phyloP scores from a whole-genome alignment of 2,797 vertebrate genomes.

The Podargus strigoides region DNA sequence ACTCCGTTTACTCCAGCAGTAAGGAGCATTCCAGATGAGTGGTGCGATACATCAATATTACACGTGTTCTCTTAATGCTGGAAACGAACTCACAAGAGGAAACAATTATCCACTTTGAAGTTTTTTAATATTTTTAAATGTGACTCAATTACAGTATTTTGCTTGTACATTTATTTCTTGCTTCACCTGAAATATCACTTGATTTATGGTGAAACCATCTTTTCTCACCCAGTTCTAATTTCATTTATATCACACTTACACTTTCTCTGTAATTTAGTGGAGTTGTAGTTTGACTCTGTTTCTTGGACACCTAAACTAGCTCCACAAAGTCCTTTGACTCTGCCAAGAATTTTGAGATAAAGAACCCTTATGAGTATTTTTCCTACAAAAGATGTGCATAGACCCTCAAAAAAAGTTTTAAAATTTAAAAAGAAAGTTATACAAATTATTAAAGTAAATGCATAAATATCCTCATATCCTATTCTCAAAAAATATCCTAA shows the following conservation, averaged over 20 bases:
- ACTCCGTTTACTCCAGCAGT: conserved; percentile 59
- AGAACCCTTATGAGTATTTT: neutral
- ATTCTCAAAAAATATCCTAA: neutral
- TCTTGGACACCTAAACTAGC: neutral
- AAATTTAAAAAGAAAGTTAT: neutral
- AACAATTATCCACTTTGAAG: conserved; percentile 58
- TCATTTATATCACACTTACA: neutral
- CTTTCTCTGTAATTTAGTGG: neutral
- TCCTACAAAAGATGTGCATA: neutral
- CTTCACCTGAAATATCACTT: conserved; percentile 46
- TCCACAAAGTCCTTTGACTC: neutral
- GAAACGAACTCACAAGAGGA: conserved; percentile 55
- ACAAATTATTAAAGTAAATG: neutral
- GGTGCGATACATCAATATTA: conserved; percentile 51
- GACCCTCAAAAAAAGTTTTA: neutral
- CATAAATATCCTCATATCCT: neutral
- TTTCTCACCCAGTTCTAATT: conserved; percentile 21
- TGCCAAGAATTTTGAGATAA: neutral
- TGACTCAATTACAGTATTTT: conserved; percentile 27
- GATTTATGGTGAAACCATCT: conserved; percentile 30
- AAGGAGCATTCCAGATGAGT: conserved; percentile 44
- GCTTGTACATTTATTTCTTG: neutral
- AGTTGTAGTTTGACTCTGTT: neutral
- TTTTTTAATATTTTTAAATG: conserved; percentile 49
- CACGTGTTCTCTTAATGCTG: neutral